Percentiles rank a stretch among this genome's conserved stretches.
Evolutionary conservation across 2,113 vertebrate genomes (phyloP).

Genomic region (Lagenorhynchus albirostris): DNA sequence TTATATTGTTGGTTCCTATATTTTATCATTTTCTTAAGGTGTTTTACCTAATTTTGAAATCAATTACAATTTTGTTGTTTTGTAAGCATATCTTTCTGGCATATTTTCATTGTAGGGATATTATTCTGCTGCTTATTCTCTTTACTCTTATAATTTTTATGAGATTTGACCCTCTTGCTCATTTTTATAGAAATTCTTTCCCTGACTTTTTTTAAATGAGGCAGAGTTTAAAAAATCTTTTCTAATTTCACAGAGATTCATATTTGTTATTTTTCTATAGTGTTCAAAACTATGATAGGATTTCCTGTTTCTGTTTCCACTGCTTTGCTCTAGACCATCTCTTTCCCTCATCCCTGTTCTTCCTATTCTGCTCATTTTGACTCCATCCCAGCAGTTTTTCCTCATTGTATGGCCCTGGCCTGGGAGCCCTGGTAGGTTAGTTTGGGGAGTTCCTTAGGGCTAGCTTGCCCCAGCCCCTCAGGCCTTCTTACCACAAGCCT

Average conservation of each 20-base stretch:
- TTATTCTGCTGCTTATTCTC: not conserved
- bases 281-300: not conserved
- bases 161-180: constrained; percentile 12
- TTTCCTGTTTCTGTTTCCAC: not conserved
- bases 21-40: not conserved
- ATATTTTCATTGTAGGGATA: not conserved
- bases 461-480: not conserved
- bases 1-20: not conserved
- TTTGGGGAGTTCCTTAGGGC: not conserved
- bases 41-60: not conserved
- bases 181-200: not conserved
- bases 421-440: not conserved
- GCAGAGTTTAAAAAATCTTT: not conserved
- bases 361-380: not conserved
- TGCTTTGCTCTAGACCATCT: not conserved
- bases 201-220: not conserved
- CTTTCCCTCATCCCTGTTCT: not conserved
- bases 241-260: not conserved
- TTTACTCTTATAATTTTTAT: not conserved
- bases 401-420: not conserved
- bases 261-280: not conserved
- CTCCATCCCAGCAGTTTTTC: not conserved
- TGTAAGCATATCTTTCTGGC: not conserved
- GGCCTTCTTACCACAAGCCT: not conserved
- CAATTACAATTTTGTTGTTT: not conserved